A percentile compares a stretch with the other conserved stretches of the same genome.
These are phyloP conservation scores for Cheilosia vernalis DNA, from an alignment of 2,888 invertebrate species.

Conservation along the genomic window DNA sequence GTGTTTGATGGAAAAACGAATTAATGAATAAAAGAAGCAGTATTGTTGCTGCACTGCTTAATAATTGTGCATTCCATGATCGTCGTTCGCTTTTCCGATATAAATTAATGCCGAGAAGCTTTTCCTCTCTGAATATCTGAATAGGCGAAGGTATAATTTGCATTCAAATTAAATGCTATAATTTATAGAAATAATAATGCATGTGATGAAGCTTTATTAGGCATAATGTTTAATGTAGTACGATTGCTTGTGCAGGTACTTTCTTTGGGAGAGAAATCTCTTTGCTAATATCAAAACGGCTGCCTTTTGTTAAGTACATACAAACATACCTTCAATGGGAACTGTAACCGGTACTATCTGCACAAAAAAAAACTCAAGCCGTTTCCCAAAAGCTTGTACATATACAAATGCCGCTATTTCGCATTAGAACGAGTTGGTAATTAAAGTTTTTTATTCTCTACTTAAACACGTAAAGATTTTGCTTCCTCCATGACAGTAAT, in stretches of 20 bases:
- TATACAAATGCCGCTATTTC: slow-evolving; percentile 7
- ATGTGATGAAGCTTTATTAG: background rate
- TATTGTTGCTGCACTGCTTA: slow-evolving; percentile 25
- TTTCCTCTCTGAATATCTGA: slow-evolving; percentile 13
- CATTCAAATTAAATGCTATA: slow-evolving; percentile 26
- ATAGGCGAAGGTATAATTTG: slow-evolving; percentile 23
- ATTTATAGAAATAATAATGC: slow-evolving; percentile 10
- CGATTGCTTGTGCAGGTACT: slow-evolving; percentile 21
- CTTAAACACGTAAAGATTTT: slow-evolving; percentile 26
- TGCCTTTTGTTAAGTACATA: slow-evolving; percentile 53
- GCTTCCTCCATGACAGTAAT: slow-evolving; percentile 27
- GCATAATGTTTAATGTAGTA: background rate
- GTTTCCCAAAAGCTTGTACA: slow-evolving; percentile 54
- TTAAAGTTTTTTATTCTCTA: slow-evolving; percentile 62
- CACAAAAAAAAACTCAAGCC: slow-evolving; percentile 31
- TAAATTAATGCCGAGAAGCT: background rate
- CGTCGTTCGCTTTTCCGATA: slow-evolving; percentile 38
- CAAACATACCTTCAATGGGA: slow-evolving; percentile 22
- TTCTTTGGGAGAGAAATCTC: slow-evolving; percentile 73
- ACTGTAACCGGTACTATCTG: slow-evolving; percentile 61
- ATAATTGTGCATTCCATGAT: slow-evolving; percentile 48
- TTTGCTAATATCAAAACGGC: slow-evolving; percentile 49
- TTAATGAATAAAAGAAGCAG: slow-evolving; percentile 11
- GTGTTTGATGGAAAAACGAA: slow-evolving; percentile 26
- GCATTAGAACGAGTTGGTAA: slow-evolving; percentile 55